These are phyloP conservation scores for Melanotaenia parkinsoni DNA, from an alignment of 2,797 vertebrate species.

Conservation along the genomic window DNA sequence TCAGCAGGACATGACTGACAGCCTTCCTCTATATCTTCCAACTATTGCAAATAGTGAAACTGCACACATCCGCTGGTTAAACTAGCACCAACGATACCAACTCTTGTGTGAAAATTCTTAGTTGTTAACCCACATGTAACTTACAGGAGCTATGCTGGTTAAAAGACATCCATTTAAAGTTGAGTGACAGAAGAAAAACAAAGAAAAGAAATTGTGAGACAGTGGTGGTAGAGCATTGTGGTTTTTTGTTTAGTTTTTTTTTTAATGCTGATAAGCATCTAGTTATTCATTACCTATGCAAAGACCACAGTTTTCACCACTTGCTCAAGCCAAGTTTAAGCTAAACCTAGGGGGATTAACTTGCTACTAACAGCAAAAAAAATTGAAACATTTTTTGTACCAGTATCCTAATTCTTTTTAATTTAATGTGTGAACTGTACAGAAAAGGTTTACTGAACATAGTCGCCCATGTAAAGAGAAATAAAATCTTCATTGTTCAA, in stretches of 20 bases:
- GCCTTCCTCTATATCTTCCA: slow-evolving; percentile 53
- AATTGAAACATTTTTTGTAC: background rate
- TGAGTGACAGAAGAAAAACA: slow-evolving; percentile 2
- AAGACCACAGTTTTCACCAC: slow-evolving; percentile 37
- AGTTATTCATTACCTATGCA: slow-evolving; percentile 46
- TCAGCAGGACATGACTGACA: slow-evolving; percentile 76
- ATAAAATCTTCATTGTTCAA: background rate
- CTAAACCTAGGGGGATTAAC: slow-evolving; percentile 10
- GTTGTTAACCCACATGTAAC: slow-evolving; percentile 37
- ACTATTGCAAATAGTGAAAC: slow-evolving; percentile 40
- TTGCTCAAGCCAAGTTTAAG: slow-evolving; percentile 23
- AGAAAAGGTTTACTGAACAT: background rate
- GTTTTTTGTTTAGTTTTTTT: background rate
- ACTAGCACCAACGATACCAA: slow-evolving; percentile 1
- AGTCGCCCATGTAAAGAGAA: background rate
- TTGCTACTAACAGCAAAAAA: slow-evolving; percentile 19
- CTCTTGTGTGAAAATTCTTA: slow-evolving; percentile 9
- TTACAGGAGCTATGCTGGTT: slow-evolving; percentile 6
- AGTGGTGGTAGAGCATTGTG: background rate
- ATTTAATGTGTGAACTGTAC: background rate
- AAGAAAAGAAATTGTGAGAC: slow-evolving; percentile 7
- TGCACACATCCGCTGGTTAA: slow-evolving; percentile 63
- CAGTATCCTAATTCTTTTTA: background rate
- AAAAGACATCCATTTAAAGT: slow-evolving; percentile 27
- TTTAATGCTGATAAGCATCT: slow-evolving; percentile 24